Percentiles rank a stretch among this genome's conserved stretches.
phyloP scores from a whole-genome alignment of 1,140 invertebrate genomes.

The Platyscapa corneri region DNA sequence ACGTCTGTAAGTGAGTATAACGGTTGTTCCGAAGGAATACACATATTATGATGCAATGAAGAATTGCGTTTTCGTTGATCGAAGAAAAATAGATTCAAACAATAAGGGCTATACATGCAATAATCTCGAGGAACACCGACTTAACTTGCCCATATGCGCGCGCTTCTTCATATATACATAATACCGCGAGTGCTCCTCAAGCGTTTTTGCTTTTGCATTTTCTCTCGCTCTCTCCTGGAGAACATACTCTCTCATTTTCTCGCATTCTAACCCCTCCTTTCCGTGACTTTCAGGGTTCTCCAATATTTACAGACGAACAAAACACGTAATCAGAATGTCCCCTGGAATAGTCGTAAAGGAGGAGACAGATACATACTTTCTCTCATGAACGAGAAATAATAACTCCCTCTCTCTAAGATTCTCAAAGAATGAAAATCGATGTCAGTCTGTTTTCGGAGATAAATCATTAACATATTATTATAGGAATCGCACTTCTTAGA shows the following conservation, averaged over 20 bases:
- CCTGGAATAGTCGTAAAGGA: not conserved
- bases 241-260: not conserved
- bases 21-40: not conserved
- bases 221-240: not conserved
- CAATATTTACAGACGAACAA: conserved; percentile 45
- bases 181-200: conserved; percentile 38
- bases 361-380: not conserved
- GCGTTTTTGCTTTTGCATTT: not conserved
- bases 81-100: conserved; percentile 13
- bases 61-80: not conserved
- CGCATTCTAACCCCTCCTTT: conserved; percentile 7
- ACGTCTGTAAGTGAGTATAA: not conserved
- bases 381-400: conserved; percentile 19
- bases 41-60: not conserved
- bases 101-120: conserved; percentile 8
- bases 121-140: conserved; percentile 10
- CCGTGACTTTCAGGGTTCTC: not conserved
- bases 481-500: not conserved
- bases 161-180: conserved; percentile 18
- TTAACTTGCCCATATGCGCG: not conserved
- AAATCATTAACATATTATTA: not conserved
- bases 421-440: not conserved
- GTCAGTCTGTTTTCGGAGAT: conserved; percentile 27
- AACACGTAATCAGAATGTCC: conserved; percentile 28
- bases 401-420: not conserved